Evolutionary conservation across 2,113 vertebrate genomes (phyloP), one percentile per base, ranked within the genome.

Genomic region (Tupaia tana): DNA sequence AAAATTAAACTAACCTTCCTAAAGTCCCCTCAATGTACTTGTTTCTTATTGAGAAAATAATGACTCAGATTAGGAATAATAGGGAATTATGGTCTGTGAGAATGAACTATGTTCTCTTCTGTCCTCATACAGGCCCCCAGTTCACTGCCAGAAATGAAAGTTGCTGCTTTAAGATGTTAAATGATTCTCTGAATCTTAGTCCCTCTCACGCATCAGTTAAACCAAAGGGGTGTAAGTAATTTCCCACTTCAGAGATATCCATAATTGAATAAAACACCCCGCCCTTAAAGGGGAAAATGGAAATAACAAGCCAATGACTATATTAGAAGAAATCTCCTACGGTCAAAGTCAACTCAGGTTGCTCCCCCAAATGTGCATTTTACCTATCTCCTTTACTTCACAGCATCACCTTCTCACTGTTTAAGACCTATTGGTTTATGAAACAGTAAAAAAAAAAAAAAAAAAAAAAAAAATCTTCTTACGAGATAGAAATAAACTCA

Each of bases 351-450:
- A 31, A 29, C 16, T 80, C 75, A 31, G 15, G 14, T 3, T 1
- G n/a, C 9, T n/a, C 13, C 70, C 52, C 24, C 34, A 61, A 9
- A n/a, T 8, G 20, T 4, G 52, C 25, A 4, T 14, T 3, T 8
- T 34, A 9, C 6, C 18, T 81, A 13, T 4, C 18, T 64, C 19
- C 9, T 20, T 5, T 1, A 22, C 34, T 70, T 9, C 2, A 24
- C 22, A 0, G 2, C 22, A n/a, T 6, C n/a, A 27, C 1, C 86
- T 87, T 1, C 29, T 27, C 34, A 27, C 66, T 10, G 80, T 80
- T 69, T 73, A 27, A 12, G 56, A 19, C 1, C 70, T 88, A 11
- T 29, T 66, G 9, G 2, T 0, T 0, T 13, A 20, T 8, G 31
- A 78, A 54, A 20, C 58, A 24, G 52, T 66, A 79, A 43, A 43